Evolutionary conservation across 2,113 vertebrate genomes (phyloP), one percentile per base, ranked within the genome.

Genomic region (Cyanoliseus patagonus): DNA sequence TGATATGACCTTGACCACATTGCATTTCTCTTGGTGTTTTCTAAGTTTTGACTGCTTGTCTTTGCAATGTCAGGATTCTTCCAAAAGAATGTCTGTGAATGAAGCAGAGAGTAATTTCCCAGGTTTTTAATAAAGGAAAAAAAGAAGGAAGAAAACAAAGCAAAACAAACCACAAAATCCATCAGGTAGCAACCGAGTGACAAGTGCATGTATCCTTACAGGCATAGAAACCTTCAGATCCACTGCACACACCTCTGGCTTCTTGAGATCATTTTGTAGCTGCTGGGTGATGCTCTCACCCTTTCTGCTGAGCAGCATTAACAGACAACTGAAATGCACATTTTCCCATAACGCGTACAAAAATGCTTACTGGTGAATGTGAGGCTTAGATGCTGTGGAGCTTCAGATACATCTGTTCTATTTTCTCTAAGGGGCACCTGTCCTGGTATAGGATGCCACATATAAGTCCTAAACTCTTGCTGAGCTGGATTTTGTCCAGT

Each of bases 361-460:
- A 84, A 84, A 79, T 31, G 6, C 3, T 84, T 85, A 6, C 7
- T 83, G 67, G 13, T 66, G 55, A 74, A 66, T 17, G 16, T 47
- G 14, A 68, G 11, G 3, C 33, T 91, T 91, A 61, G 41, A 51
- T 77, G 33, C 19, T 49, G 8, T 53, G 74, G 41, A 66, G 11
- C 17, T 84, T 78, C 52, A 70, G 27, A 53, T 57, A 19, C 3
- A 33, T 41, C 52, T 73, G 28, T 52, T 66, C 20, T 7, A 1
- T 77, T 81, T 92, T 83, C 13, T 80, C 17, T 25, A 17, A 22
- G 20, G 31, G 15, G 4, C 66, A n/a, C 7, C 7, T 67, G n/a
- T 59, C 47, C 63, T 33, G 18, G 8, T 23, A 17, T 19, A n/a
- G 0, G 0, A 68, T 46, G 13, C 6, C 27, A 72, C 8, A 23